Conservation (phyloP, 1,140 invertebrate species). For the Polypedilum vanderplanki region DNA sequence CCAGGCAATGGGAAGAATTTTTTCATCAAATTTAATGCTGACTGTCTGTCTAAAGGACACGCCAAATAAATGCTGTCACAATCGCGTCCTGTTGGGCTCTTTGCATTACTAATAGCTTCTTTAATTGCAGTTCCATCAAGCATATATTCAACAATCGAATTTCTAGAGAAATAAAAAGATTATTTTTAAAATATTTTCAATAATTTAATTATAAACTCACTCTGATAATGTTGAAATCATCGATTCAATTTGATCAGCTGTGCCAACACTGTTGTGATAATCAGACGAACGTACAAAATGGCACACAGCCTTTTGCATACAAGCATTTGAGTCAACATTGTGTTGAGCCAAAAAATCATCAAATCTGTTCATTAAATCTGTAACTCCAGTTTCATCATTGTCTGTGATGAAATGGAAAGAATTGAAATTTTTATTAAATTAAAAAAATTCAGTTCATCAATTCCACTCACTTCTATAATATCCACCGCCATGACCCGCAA, state of each 20-base stretch:
- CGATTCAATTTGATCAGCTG: constrained; percentile 57
- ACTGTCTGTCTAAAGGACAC: constrained; percentile 58
- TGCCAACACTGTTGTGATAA: constrained; percentile 52
- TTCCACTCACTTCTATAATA: constrained; percentile 59
- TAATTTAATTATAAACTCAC: constrained; percentile 43
- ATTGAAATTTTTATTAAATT: constrained; percentile 32
- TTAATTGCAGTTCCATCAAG: constrained; percentile 68
- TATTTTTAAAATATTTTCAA: too few relatives aligned
- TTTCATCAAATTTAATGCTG: constrained; percentile 52
- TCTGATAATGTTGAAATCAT: constrained; percentile 57
- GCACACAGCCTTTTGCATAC: constrained; percentile 69
- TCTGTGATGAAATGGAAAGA: constrained; percentile 51
- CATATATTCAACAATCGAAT: constrained; percentile 61
- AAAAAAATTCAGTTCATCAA: constrained; percentile 24
- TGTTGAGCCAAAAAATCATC: constrained; percentile 63
- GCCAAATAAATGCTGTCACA: constrained; percentile 53
- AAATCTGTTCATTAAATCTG: constrained; percentile 59
- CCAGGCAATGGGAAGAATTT: constrained; percentile 47
- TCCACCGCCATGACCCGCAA: constrained; percentile 60
- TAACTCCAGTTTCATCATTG: constrained; percentile 51
- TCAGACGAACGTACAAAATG: constrained; percentile 63
- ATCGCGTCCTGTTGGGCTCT: constrained; percentile 48
- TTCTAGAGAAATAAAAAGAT: constrained; percentile 48
- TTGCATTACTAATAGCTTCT: constrained; percentile 63
- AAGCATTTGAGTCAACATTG: constrained; percentile 69